Base-by-base conservation (phyloP, 2,113 vertebrate genomes). In the Solea senegalensis region DNA sequence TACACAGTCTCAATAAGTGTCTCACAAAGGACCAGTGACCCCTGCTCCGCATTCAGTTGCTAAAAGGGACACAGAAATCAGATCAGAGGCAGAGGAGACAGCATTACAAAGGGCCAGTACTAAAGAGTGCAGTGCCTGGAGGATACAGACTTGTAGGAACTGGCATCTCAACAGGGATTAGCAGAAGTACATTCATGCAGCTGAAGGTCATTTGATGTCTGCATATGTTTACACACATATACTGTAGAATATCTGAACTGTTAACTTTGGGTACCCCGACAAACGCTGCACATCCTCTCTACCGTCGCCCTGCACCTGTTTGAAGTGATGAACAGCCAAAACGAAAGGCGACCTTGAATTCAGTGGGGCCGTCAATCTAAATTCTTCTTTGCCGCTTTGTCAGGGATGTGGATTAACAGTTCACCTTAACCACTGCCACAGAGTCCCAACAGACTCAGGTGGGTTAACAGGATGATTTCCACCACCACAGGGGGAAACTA, bases 1-100 rank as follows among this genome's bases (percentile, higher is more conserved):
- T 97, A 97, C 74, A 99, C 97, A 0, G 95, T 98, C 94, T 99
- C 97, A 0, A 96, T 95, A 65, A 99, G 89, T 0, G 97, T 97
- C 92, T 98, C 97, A 0, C 96, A 98, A 48, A 97, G 94, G 68
- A 98, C 92, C 80, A 99, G 93, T 69, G 96, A 96, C 67, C 94
- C 92, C 94, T 96, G 96, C 73, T 97, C 96, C 0, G 95, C 94
- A 80, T 90, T 96, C 92, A 92, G 90, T 72, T 92, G 90, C 91
- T 92, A 61, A 73, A 86, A 84, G 83, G 71, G 83, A 86, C 74
- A 88, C 72, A 72, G 75, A 43, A 78, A 83, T 86, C 78, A 84
- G 84, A 87, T 84, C 73, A 84, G 75, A 73, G 82, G 58, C 63
- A 4, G 27, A 27, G 65, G 61, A 85, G 78, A 82, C 80, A 49